A percentile compares a stretch with the other conserved stretches of the same genome.
Conservation (phyloP, 2,797 vertebrate genomes). For the Aselliscus stoliczkanus region DNA sequence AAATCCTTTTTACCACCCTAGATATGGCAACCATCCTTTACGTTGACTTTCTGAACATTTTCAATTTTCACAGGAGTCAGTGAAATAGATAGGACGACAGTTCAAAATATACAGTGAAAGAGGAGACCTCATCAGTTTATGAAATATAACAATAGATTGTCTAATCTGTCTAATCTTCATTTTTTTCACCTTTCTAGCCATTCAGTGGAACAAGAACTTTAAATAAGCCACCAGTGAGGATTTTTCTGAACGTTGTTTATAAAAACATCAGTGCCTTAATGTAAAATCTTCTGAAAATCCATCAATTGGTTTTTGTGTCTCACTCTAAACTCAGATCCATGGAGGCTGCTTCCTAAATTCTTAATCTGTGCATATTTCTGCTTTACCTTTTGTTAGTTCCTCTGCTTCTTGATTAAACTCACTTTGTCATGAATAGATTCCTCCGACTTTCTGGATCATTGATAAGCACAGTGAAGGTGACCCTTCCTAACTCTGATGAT, state of each 20-base stretch:
- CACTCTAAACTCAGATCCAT: background rate
- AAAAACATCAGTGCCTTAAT: background rate
- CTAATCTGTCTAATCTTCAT: background rate
- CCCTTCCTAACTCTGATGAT: background rate
- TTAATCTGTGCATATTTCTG: background rate
- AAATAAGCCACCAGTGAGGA: background rate
- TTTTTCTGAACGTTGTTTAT: background rate
- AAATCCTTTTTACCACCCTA: background rate
- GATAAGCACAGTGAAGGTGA: background rate
- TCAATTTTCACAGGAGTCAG: background rate
- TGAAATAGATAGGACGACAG: background rate
- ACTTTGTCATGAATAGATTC: background rate
- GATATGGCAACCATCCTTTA: background rate
- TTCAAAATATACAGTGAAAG: background rate
- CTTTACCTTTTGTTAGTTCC: background rate
- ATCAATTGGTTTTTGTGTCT: conserved; percentile 38
- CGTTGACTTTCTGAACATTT: background rate
- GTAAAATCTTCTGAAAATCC: conserved; percentile 48
- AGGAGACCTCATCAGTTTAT: background rate
- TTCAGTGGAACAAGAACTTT: background rate
- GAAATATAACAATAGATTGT: background rate
- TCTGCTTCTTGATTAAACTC: background rate
- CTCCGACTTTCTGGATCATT: background rate
- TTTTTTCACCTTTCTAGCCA: background rate
- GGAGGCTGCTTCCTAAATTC: background rate